phyloP scores from a whole-genome alignment of 1,140 invertebrate genomes.

The Drosophila kurseongensis region DNA sequence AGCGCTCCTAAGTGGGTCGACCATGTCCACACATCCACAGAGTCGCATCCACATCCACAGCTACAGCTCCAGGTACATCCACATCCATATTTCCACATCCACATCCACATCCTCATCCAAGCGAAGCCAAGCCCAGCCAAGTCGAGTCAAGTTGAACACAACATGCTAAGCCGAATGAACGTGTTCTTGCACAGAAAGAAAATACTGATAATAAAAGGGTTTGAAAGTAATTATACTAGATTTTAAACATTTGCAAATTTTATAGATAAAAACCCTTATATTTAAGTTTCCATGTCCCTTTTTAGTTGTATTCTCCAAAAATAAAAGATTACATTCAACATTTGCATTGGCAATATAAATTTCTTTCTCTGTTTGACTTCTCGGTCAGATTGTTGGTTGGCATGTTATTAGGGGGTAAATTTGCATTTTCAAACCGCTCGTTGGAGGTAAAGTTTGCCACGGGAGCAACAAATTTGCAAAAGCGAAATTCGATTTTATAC shows the following conservation, averaged over 20 bases:
- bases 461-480: constrained; percentile 29
- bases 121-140: constrained; percentile 7
- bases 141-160: background rate
- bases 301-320: background rate
- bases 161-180: constrained; percentile 5
- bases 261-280: background rate
- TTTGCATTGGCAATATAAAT: too few relatives aligned
- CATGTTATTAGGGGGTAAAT: constrained; percentile 42
- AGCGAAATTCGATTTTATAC: constrained; percentile 34
- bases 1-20: constrained; percentile 57
- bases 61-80: constrained; percentile 12
- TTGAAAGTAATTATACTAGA: background rate
- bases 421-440: constrained; percentile 26
- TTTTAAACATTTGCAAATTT: background rate
- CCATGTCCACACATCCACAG: constrained; percentile 27
- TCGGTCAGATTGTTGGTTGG: constrained; percentile 27
- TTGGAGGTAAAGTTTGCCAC: constrained; percentile 6
- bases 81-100: constrained; percentile 19
- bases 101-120: constrained; percentile 15
- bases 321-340: background rate
- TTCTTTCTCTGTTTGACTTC: constrained; percentile 7
- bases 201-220: background rate
- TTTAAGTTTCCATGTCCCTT: background rate
- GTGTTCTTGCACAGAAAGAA: constrained; percentile 6
- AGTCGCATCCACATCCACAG: background rate